Percentiles rank a stretch among this genome's conserved stretches.
Conservation (phyloP, 2,113 vertebrate genomes). For the Oceanites oceanicus region DNA sequence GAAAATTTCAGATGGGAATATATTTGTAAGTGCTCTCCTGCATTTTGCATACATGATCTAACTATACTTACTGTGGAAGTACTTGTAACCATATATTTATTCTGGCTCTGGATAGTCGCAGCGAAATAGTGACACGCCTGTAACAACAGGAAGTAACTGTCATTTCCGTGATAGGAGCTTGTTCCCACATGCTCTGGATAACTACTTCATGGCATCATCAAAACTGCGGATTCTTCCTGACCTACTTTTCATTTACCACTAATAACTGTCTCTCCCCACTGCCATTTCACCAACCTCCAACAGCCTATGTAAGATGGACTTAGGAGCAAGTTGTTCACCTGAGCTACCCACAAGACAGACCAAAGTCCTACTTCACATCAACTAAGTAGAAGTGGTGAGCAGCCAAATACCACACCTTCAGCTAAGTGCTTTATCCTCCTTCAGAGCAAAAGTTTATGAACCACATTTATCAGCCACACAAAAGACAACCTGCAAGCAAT, state of each 20-base stretch:
- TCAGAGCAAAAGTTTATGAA: background rate
- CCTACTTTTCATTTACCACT: background rate
- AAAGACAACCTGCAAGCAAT: background rate
- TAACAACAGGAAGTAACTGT: background rate
- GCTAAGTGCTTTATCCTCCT: background rate
- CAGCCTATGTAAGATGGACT: background rate
- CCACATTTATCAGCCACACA: background rate
- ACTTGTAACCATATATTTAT: background rate
- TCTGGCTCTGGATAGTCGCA: background rate
- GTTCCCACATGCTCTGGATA: background rate
- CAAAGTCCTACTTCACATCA: background rate
- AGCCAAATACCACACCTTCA: background rate
- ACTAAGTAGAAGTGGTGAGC: background rate
- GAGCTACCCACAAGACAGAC: background rate
- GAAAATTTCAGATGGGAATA: background rate
- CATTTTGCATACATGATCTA: background rate
- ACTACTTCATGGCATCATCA: background rate
- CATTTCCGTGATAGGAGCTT: background rate
- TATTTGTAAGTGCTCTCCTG: background rate
- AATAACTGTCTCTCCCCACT: background rate
- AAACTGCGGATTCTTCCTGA: background rate
- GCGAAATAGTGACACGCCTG: background rate
- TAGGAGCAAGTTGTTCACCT: background rate
- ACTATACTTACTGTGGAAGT: background rate
- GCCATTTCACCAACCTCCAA: background rate